These are phyloP conservation scores for Calephelis nemesis DNA, from an alignment of 1,140 invertebrate species.

Conservation along the genomic window DNA sequence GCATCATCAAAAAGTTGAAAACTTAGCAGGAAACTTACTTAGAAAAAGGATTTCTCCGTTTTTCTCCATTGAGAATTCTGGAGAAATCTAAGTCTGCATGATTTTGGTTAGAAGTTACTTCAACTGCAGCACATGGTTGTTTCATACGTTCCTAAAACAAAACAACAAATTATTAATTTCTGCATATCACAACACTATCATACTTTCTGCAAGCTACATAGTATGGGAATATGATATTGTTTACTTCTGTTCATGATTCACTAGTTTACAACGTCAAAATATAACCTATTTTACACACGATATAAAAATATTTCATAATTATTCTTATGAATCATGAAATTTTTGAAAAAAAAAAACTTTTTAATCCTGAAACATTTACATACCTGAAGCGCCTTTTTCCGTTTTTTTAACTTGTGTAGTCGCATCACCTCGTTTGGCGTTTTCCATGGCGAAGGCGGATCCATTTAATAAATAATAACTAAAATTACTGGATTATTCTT, in stretches of 20 bases:
- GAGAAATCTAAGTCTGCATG: conserved; percentile 65
- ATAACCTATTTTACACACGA: too few relatives aligned
- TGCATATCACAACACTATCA: too few relatives aligned
- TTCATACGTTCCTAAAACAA: conserved; percentile 70
- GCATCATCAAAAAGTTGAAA: background rate
- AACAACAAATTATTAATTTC: conserved; percentile 11
- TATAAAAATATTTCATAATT: too few relatives aligned
- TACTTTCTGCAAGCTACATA: too few relatives aligned
- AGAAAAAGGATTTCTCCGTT: conserved; percentile 89
- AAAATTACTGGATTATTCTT: background rate
- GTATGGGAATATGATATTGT: too few relatives aligned
- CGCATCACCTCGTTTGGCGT: conserved; percentile 83
- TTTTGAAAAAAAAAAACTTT: too few relatives aligned
- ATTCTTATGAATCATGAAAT: too few relatives aligned
- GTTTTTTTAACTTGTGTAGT: conserved; percentile 83
- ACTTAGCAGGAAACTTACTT: conserved; percentile 55
- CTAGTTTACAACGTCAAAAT: too few relatives aligned
- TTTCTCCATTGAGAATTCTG: conserved; percentile 75
- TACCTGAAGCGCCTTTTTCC: conserved; percentile 85
- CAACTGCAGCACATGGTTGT: conserved; percentile 53
- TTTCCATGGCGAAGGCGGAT: conserved; percentile 74
- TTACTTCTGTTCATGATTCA: too few relatives aligned
- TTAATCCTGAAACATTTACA: conserved; percentile 38
- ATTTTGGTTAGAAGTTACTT: conserved; percentile 44
- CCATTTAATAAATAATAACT: conserved; percentile 38